Base-by-base conservation (phyloP, 2,113 vertebrate genomes). In the Hydropotes inermis region DNA sequence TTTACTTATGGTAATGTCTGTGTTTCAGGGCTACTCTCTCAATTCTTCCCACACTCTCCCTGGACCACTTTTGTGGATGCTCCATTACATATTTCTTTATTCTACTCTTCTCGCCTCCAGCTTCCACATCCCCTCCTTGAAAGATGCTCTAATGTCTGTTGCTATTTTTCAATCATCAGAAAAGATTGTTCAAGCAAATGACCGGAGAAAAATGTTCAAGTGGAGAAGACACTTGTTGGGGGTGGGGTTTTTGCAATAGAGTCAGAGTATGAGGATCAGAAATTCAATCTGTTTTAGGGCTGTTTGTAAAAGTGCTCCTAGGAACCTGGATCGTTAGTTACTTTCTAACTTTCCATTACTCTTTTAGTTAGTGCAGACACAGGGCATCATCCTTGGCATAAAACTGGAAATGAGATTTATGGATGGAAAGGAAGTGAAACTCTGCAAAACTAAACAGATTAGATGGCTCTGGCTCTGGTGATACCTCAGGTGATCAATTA, bases 51-150 rank as follows among this genome's bases (percentile, higher is more conserved):
- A 7, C 23, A 3, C 39, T 76, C 23, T 76, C 39, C 23, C 27
- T 89, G 86, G 93, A 93, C 95, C 97, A 70, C 97, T 97, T 98
- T 0, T 11, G 92, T 97, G 98, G 97, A 98, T 97, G 95, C 89
- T 97, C 94, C 92, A 97, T 96, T 97, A 89, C 92, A 94, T 97
- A 91, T 97, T 97, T 55, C 95, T 98, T 86, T 94, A 30, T 92
- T 47, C 57, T 23, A 70, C 23, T 64, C 30, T 96, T 94, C 81
- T 67, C 55, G 83, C 50, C 16, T 28, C 96, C 57, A 94, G 36
- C 67, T 85, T 91, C 95, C 58, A 81, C 5, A 74, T 81, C 36
- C 16, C 83, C 1, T 60, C 1, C 60, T 85, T 97, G 84, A 93
- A 97, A 67, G 61, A 64, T 47, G 10, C 81, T 95, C 78, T 97